Percentiles rank a stretch among this genome's conserved stretches.
These are phyloP conservation scores for Puffinus mauretanicus DNA, from an alignment of 2,113 vertebrate genomes.

Conservation along the genomic window DNA sequence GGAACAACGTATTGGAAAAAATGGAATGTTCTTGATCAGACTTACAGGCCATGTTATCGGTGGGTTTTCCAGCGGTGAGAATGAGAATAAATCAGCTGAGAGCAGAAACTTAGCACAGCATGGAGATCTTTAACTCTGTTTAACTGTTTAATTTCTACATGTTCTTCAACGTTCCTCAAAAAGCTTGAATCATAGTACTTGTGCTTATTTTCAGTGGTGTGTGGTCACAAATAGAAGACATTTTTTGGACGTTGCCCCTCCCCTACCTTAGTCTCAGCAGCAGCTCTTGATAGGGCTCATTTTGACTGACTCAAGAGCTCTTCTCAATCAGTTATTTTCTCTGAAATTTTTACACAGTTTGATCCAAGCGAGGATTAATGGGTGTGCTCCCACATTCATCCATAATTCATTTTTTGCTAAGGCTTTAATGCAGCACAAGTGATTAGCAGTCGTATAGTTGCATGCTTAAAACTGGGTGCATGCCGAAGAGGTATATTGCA, in stretches of 20 bases:
- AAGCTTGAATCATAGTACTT: background rate
- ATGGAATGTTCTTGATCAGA: conserved; percentile 31
- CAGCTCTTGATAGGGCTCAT: background rate
- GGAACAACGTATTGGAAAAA: conserved; percentile 13
- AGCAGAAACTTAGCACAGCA: background rate
- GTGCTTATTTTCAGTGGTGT: background rate
- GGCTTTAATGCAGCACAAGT: background rate
- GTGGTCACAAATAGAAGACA: background rate
- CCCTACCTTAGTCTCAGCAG: background rate
- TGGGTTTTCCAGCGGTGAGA: conserved; percentile 15
- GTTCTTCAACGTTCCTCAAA: background rate
- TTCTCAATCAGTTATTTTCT: background rate
- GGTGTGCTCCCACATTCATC: background rate
- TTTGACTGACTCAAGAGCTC: background rate
- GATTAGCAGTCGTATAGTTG: background rate
- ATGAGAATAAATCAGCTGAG: conserved; percentile 5
- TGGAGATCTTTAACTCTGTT: background rate
- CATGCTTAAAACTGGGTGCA: background rate
- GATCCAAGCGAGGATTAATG: background rate
- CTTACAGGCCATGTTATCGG: background rate
- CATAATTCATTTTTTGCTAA: conserved; percentile 22
- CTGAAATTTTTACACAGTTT: background rate
- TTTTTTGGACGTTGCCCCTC: background rate
- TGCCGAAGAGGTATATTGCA: background rate
- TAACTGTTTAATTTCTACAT: background rate